Base-by-base conservation (phyloP, 2,888 invertebrate species). In the Schizaphis graminum region DNA sequence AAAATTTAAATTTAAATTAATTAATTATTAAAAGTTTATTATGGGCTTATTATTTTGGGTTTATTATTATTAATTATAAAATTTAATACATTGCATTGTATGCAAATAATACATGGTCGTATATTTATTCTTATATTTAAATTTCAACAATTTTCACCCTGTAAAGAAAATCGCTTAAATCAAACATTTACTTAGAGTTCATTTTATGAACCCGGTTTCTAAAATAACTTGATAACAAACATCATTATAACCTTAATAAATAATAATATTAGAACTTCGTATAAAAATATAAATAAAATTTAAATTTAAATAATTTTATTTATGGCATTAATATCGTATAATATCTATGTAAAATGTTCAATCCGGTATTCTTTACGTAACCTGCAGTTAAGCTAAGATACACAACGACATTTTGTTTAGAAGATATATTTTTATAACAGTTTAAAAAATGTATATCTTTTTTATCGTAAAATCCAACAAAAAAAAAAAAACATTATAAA, bases 221-320 rank as follows among this genome's bases (percentile, higher is more conserved):
- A n/a, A 67, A 67, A 67, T n/a, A n/a, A n/a, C n/a, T 77, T 35
- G 35, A 77, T 77, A 21, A 77, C 35, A 77, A 77, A 77, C 35
- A 77, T 35, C 21, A 77, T 77, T 77, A 77, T 35, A 77, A 77
- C 77, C 77, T 21, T 77, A 77, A 35, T 77, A 77, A 77, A 67
- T n/a, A 67, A 16, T 35, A 21, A 77, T 77, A 77, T 35, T 21
- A 10, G 21, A 77, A 77, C 77, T 77, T 10, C 35, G 35, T 21
- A 77, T 35, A 77, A 16, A 77, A 77, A 35, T 77, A 77, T 77
- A 77, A 77, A 77, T 77, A 35, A 77, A 67, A n/a, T 67, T 67
- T 67, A 67, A 77, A 77, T 77, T 77, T 77, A 77, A 77, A 77
- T 77, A 77, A 77, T 77, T 77, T 24, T 24, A n/a, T 77, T 77